Evolutionary conservation across 2,113 vertebrate genomes (phyloP).

Genomic region (Hassar affinis): DNA sequence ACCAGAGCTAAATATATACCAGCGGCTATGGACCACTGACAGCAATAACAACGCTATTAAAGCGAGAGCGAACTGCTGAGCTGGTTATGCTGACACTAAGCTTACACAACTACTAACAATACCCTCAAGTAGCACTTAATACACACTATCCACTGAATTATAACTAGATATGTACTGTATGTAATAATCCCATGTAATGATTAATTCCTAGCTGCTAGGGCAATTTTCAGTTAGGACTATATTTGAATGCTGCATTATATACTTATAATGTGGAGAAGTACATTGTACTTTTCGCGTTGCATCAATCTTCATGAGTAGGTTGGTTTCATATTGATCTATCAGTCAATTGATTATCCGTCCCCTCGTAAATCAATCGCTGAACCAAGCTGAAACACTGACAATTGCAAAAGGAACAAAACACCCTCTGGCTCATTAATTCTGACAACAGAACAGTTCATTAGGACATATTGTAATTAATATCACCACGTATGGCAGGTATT

Average conservation of each 20-base stretch:
- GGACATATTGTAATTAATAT: slow-evolving; percentile 34
- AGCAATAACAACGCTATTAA: slow-evolving; percentile 54
- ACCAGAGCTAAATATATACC: slow-evolving; percentile 56
- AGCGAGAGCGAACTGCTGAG: slow-evolving; percentile 40
- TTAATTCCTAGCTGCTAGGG: not conserved
- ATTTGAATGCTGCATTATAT: slow-evolving; percentile 5
- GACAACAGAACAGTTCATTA: slow-evolving; percentile 18
- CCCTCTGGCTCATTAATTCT: slow-evolving; percentile 40
- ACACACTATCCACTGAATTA: slow-evolving; percentile 27
- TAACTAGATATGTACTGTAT: slow-evolving; percentile 5
- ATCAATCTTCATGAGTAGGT: slow-evolving; percentile 37
- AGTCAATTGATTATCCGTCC: slow-evolving; percentile 39
- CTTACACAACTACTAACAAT: slow-evolving; percentile 44
- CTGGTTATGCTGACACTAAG: slow-evolving; percentile 49
- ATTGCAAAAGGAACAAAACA: slow-evolving; percentile 43
- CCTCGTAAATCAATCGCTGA: slow-evolving; percentile 34
- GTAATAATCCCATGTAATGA: slow-evolving; percentile 21
- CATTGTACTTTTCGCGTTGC: slow-evolving; percentile 10
- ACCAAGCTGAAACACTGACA: slow-evolving; percentile 16
- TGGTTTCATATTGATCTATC: slow-evolving; percentile 37
- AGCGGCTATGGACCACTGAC: slow-evolving; percentile 48
- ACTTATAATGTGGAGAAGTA: not conserved
- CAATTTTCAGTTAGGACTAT: not conserved
- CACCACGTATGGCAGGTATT: slow-evolving; percentile 30
- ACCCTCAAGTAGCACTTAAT: slow-evolving; percentile 46